Evolutionary conservation across 35 echinoderm and acorn worm species (phyloP), one percentile per base, ranked within the genome.

Genomic region (Diadema setosum): DNA sequence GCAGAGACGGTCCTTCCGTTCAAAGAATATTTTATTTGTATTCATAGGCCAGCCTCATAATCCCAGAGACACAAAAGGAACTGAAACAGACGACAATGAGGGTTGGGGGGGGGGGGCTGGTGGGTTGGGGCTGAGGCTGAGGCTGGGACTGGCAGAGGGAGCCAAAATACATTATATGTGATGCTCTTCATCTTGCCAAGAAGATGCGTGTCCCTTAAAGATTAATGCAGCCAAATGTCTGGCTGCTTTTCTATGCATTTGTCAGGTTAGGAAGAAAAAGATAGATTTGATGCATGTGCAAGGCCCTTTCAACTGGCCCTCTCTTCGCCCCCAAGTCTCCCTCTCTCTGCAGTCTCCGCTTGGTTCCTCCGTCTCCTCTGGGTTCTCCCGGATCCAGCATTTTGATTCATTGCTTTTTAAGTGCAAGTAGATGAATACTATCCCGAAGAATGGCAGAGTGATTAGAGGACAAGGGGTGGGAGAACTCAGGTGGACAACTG

Each of bases 391-490:
- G 12, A 15, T 41, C 75, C 42, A 43, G 44, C 40, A 9, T 20
- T 14, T 78, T 78, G 73, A 78, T 78, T 78, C 73, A 78, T 78
- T 78, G 73, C 35, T 42, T 78, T 78, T 78, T 78, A 78, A 78
- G 73, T 78, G 73, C 73, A 43, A 78, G n/a, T 78, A 78, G 73
- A 78, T 78, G 73, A 78, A 78, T 78, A 23, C 39, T 78, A 78
- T 78, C 73, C 73, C 73, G 44, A 78, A 78, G 73, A 78, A 78
- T 78, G 73, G 40, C 35, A n/a, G 25, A 44, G 25, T 42, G 40
- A 42, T 78, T 6, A 23, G 40, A 78, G 63, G 40, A 26, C 21
- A 78, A 67, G 37, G 33, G 73, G 25, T 3, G 73, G 37, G 35
- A 78, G 40, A 24, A 43, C 7, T 6, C 44, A 44, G 73, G 35